Evolutionary conservation across 2,113 vertebrate species (phyloP).

Genomic region (Microtus richardsoni): DNA sequence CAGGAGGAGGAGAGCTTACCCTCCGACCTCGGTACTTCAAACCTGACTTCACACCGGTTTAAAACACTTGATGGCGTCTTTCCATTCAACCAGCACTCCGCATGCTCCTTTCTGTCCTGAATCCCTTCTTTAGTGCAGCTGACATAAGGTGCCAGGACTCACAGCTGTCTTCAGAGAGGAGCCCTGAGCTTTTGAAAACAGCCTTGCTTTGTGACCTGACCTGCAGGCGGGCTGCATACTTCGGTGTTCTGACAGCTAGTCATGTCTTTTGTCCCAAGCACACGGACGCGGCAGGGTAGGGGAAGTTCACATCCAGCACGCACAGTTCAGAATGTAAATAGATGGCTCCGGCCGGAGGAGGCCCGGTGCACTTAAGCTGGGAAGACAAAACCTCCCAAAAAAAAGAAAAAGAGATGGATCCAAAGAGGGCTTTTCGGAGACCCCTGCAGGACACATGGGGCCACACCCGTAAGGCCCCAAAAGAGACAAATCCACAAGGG

Average conservation of each 20-base stretch:
- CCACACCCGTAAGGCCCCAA: slow-evolving; percentile 33
- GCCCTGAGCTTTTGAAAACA: slow-evolving; percentile 66
- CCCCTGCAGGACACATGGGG: slow-evolving; percentile 1
- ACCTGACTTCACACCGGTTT: slow-evolving; percentile 68
- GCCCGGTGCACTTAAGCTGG: slow-evolving; percentile 68
- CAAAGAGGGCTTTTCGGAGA: slow-evolving; percentile 42
- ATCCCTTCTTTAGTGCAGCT: slow-evolving; percentile 78
- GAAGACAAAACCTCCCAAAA: slow-evolving; percentile 61
- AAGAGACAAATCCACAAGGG: slow-evolving; percentile 10
- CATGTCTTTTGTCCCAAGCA: slow-evolving; percentile 67
- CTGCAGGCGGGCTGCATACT: slow-evolving; percentile 65
- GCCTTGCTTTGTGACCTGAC: slow-evolving; percentile 61
- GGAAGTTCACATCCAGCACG: slow-evolving; percentile 67
- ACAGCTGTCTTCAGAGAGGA: slow-evolving; percentile 74
- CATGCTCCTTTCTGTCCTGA: slow-evolving; percentile 74
- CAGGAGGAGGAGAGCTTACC: slow-evolving; percentile 35
- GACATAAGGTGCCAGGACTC: slow-evolving; percentile 62
- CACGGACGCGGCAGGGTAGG: slow-evolving; percentile 66
- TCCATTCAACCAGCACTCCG: slow-evolving; percentile 70
- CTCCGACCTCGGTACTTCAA: slow-evolving; percentile 64
- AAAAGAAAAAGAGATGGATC: slow-evolving; percentile 69
- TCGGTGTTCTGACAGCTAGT: slow-evolving; percentile 58
- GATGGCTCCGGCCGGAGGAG: slow-evolving; percentile 72
- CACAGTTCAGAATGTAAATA: slow-evolving; percentile 79
- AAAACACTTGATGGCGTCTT: slow-evolving; percentile 71